Percentiles rank a stretch among this genome's conserved stretches.
phyloP scores from a whole-genome alignment of 2,888 invertebrate genomes.

The Acleris sparsana region DNA sequence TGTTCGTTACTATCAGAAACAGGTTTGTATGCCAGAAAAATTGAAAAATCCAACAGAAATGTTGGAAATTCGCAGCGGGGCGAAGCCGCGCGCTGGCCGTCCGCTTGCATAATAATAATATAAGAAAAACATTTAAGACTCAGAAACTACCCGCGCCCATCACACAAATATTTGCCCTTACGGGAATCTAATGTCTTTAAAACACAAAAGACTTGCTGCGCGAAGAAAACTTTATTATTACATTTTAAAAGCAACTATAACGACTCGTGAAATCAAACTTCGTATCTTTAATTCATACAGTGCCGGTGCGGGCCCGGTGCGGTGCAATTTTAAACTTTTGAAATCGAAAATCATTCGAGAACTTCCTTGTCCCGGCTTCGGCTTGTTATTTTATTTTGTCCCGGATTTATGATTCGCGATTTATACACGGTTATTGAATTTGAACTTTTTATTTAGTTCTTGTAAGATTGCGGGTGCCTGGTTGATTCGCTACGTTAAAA shows the following conservation, averaged over 20 bases:
- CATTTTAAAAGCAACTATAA: constrained; percentile 3
- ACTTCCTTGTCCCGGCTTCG: constrained; percentile 11
- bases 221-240: background rate
- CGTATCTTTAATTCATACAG: constrained; percentile 32
- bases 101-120: no score
- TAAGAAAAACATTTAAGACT: no score
- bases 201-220: background rate
- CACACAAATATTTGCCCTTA: no score
- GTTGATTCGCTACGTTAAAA: background rate
- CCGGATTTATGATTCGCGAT: constrained; percentile 27
- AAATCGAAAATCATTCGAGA: constrained; percentile 37
- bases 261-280: constrained; percentile 14
- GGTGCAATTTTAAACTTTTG: constrained; percentile 36
- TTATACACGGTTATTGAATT: constrained; percentile 34
- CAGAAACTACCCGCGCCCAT: no score
- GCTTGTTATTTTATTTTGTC: constrained; percentile 37
- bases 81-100: no score
- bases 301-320: constrained; percentile 12
- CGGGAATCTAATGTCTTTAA: no score
- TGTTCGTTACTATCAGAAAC: no score
- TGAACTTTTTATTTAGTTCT: constrained; percentile 33
- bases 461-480: constrained; percentile 10
- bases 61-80: no score
- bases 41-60: no score
- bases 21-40: no score